Base-by-base conservation (phyloP, 2,888 invertebrate genomes). In the Halocaridina rubra region DNA sequence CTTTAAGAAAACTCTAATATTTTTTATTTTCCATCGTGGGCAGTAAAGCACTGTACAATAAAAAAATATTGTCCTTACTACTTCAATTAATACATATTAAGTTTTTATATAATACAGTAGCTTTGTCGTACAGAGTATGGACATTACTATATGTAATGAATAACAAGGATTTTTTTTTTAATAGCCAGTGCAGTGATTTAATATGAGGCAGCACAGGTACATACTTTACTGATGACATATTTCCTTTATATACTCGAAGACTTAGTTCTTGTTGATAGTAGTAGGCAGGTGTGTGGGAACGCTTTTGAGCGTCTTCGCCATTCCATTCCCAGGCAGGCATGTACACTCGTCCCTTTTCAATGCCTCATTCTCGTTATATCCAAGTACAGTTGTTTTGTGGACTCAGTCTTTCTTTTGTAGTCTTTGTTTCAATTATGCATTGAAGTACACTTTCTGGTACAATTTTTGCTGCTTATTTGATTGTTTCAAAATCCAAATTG, bases 251-350 rank as follows among this genome's bases (percentile, higher is more conserved):
- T n/a, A n/a, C n/a, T n/a, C 4, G 5, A 53, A 2, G 2, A n/a
- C 19, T 53, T 53, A 5, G 16, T n/a, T 16, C 19, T 3, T 2
- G 53, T n/a, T n/a, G 53, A 53, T 1, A 53, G n/a, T 53, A 19
- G 53, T 53, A 53, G 53, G 53, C 16, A 8, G 3, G 7, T 53
- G 53, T 16, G 53, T 53, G 4, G 53, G 3, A n/a, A n/a, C n/a
- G 8, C 3, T 10, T 19, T 13, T 0, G 53, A 4, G 4, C 4
- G 53, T n/a, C 46, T 53, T 10, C 53, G n/a, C 67, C 78, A 71
- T 69, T 82, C 77, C 78, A 77, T 82, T 82, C 77, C 77, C 7
- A n/a, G n/a, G n/a, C n/a, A n/a, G n/a, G n/a, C n/a, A n/a, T n/a
- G n/a, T n/a, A n/a, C n/a, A n/a, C n/a, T n/a, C n/a, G n/a, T n/a